Evolutionary conservation across 2,113 vertebrate species (phyloP).

Genomic region (Corythornis cristatus): DNA sequence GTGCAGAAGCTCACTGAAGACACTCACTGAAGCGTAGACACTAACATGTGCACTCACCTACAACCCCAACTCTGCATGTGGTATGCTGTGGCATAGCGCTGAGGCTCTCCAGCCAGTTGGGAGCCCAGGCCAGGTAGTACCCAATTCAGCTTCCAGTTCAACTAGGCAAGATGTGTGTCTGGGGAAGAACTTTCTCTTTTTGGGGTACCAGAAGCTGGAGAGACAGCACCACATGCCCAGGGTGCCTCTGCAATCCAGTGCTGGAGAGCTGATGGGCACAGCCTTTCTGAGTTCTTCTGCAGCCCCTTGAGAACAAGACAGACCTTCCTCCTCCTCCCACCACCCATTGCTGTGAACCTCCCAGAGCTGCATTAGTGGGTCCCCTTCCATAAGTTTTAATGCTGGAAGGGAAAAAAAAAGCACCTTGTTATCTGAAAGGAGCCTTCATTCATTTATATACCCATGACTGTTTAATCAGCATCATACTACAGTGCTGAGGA

Average conservation of each 20-base stretch:
- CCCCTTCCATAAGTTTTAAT: not conserved
- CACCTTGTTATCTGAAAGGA: not conserved
- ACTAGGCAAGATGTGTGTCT: not conserved
- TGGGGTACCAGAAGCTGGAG: not conserved
- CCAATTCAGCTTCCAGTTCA: not conserved
- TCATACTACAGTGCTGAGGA: not conserved
- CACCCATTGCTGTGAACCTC: not conserved
- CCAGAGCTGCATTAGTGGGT: not conserved
- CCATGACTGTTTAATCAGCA: not conserved
- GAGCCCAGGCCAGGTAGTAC: not conserved
- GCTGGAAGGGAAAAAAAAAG: not conserved
- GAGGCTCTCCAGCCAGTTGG: not conserved
- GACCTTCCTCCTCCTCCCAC: not conserved
- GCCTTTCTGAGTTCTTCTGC: not conserved
- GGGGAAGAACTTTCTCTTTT: not conserved
- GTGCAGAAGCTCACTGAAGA: not conserved
- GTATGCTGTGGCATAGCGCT: not conserved
- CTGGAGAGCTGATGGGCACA: not conserved
- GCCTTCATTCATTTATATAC: not conserved
- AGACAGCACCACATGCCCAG: not conserved
- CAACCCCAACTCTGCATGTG: fast-evolving
- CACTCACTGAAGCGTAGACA: fast-evolving
- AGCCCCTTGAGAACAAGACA: not conserved
- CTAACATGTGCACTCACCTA: fast-evolving
- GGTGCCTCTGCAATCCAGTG: not conserved